Evolutionary conservation across 2,113 vertebrate genomes (phyloP).

Genomic region (Hippocampus comes): DNA sequence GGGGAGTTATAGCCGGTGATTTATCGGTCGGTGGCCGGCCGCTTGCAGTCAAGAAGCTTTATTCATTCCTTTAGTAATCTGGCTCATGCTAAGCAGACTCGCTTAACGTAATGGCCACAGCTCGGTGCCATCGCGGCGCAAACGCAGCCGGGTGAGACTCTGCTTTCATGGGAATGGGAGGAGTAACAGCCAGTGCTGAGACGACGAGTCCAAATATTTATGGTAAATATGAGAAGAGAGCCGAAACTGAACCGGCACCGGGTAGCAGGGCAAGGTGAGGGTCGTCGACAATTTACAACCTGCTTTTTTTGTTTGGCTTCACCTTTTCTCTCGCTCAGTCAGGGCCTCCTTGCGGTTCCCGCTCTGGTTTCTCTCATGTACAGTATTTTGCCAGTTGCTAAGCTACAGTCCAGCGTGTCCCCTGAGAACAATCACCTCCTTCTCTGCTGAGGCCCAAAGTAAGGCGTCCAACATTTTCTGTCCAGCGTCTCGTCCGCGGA

Average conservation of each 20-base stretch:
- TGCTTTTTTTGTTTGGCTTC: neutral
- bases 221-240: too few relatives aligned
- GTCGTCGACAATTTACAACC: neutral
- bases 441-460: neutral
- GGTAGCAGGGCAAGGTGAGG: neutral
- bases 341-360: neutral
- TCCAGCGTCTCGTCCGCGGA: too few relatives aligned
- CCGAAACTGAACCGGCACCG: neutral
- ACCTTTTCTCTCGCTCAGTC: neutral
- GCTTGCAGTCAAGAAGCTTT: slow-evolving; percentile 50
- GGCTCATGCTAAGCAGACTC: slow-evolving; percentile 43
- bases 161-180: neutral
- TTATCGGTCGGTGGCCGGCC: slow-evolving; percentile 53
- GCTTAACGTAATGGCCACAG: slow-evolving; percentile 54
- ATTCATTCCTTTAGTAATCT: slow-evolving; percentile 59
- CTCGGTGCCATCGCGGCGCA: slow-evolving; percentile 9
- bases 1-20: slow-evolving; percentile 56
- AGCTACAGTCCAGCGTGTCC: neutral
- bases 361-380: neutral
- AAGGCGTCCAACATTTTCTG: neutral
- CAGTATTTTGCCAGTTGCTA: neutral
- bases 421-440: neutral
- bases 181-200: neutral
- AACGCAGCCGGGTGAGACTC: slow-evolving; percentile 37
- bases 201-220: neutral